Evolutionary conservation across 2,113 vertebrate species (phyloP).

Genomic region (Butorides virescens): DNA sequence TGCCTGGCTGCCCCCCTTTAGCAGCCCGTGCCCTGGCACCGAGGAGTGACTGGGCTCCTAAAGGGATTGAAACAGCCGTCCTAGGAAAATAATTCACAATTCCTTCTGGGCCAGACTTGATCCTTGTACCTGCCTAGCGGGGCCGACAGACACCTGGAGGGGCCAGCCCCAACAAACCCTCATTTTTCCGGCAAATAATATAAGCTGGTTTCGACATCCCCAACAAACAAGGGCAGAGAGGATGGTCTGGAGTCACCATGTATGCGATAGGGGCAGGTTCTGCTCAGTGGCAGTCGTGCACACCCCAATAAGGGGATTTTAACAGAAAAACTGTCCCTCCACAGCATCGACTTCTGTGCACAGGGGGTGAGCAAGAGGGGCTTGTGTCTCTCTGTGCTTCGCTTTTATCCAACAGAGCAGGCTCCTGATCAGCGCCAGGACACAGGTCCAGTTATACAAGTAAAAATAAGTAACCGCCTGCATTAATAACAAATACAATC

Average conservation of each 20-base stretch:
- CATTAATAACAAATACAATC: not conserved
- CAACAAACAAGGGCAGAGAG: not conserved
- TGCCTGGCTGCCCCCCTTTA: not conserved
- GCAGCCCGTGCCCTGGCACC: rapidly evolving
- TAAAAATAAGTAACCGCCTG: not conserved
- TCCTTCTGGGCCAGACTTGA: not conserved
- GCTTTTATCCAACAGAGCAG: not conserved
- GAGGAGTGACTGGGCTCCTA: not conserved
- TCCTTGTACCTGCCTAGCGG: not conserved
- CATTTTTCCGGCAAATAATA: not conserved
- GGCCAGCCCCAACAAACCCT: not conserved
- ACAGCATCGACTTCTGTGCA: not conserved
- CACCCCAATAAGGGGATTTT: not conserved
- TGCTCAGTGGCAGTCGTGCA: not conserved
- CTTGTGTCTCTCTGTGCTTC: not conserved
- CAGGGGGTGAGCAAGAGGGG: too few species aligned
- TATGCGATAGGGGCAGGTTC: not conserved
- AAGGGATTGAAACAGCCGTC: not conserved
- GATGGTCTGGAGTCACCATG: not conserved
- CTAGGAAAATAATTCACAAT: not conserved
- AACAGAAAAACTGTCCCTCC: not conserved
- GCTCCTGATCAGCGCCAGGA: not conserved
- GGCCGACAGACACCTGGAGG: not conserved
- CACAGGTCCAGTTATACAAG: not conserved
- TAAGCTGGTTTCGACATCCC: not conserved